These are phyloP conservation scores for Cygnus buccinator DNA, from an alignment of 2,113 vertebrate species.

Conservation along the genomic window DNA sequence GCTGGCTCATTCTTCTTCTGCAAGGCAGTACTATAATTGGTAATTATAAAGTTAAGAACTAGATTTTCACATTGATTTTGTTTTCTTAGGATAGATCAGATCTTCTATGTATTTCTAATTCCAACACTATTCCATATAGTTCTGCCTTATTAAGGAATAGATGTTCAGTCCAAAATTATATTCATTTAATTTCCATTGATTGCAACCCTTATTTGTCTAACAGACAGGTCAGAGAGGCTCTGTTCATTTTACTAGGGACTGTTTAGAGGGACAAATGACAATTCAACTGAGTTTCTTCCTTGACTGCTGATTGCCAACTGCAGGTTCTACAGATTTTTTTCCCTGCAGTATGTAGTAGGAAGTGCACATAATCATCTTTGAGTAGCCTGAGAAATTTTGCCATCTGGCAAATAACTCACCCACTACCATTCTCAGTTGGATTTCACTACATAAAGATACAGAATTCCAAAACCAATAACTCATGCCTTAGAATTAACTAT, in stretches of 20 bases:
- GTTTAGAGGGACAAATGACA: background rate
- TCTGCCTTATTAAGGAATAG: background rate
- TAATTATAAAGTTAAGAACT: background rate
- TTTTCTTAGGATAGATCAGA: background rate
- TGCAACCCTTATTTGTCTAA: background rate
- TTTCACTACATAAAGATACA: background rate
- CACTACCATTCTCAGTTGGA: background rate
- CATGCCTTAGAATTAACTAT: background rate
- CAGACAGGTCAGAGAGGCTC: background rate
- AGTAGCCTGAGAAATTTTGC: constrained; percentile 23
- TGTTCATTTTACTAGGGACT: background rate
- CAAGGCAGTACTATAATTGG: background rate
- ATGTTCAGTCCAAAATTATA: background rate
- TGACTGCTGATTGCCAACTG: background rate
- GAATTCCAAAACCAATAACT: constrained; percentile 33
- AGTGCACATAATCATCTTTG: background rate
- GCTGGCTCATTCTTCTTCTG: background rate
- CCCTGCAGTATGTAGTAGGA: background rate
- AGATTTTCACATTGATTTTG: background rate
- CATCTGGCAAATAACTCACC: constrained; percentile 47
- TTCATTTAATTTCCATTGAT: background rate
- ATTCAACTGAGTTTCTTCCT: background rate
- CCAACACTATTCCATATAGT: background rate
- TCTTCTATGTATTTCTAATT: background rate
- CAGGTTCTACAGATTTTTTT: background rate